phyloP scores from a whole-genome alignment of 2,113 vertebrate species.

The Pteropus alecto region DNA sequence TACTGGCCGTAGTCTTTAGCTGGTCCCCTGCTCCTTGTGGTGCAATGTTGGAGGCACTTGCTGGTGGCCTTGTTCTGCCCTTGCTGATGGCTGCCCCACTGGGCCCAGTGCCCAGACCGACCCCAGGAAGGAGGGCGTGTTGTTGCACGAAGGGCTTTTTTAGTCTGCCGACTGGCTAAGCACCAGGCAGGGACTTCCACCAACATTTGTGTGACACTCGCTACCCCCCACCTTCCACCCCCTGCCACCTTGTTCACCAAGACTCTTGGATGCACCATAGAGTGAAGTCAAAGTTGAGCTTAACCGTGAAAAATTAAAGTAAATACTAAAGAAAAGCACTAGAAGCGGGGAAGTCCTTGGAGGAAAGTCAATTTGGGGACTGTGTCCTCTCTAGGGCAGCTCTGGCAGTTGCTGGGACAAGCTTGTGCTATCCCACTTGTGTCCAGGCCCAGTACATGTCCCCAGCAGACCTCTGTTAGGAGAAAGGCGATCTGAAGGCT shows the following conservation, averaged over 20 bases:
- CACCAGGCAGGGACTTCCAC: constrained; percentile 15
- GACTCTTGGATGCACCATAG: not conserved
- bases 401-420: not conserved
- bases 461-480: not conserved
- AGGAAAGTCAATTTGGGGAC: not conserved
- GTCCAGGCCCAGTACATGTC: not conserved
- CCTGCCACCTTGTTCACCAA: not conserved
- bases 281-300: not conserved
- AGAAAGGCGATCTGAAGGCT: not conserved
- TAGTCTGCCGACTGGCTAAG: not conserved
- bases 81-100: not conserved
- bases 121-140: not conserved
- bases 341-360: not conserved
- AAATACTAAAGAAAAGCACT: not conserved
- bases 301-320: not conserved
- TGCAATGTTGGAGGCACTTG: not conserved
- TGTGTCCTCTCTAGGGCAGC: not conserved
- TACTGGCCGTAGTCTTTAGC: not conserved
- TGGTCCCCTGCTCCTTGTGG: not conserved
- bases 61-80: not conserved
- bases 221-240: too few species aligned
- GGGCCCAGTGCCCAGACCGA: not conserved
- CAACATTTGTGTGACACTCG: fast-evolving
- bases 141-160: not conserved
- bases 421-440: not conserved